Base-by-base conservation (phyloP, 1,140 invertebrate species). In the Battus philenor region DNA sequence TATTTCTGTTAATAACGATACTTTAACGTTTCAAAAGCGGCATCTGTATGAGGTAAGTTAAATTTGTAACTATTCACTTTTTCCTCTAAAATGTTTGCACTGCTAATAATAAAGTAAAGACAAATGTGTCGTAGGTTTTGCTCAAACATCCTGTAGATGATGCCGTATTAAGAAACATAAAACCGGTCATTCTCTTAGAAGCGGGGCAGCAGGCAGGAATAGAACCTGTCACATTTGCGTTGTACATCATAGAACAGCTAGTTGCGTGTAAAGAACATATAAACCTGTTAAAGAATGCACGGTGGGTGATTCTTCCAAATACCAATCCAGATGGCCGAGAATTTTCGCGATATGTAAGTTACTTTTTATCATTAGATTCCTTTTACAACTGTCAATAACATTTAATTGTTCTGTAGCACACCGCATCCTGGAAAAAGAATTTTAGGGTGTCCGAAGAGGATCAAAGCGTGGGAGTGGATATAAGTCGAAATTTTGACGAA, bases 241-340 rank as follows among this genome's bases (percentile, higher is more conserved):
- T 83, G 1, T 76, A 47, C 24, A 1, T 83, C 0, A 70, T 81
- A 16, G 69, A 81, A 18, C 76, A 81, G 20, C 50, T 83, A 13
- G 57, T 76, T 1, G 73, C 68, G 5, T 83, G 79, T 36, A 15
- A 51, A 4, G 77, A 84, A 16, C 50, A 74, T 10, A 46, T 50
- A 0, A 45, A 68, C 0, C 67, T 79, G 69, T 59, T 79, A 4
- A 39, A 52, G 0, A 63, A 65, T 1, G 60, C 54, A 1, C 46
- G 32, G n/a, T 84, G 79, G 79, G 64, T 84, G 7, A 57, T 84
- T 13, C 30, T 84, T 6, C 79, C 79, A 1, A 65, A 50, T 5
- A 67, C 64, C 0, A 84, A 84, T 41, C 79, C 79, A 4, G 79
- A 84, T 50, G 77, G 73, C 13, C 39, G 62, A 34, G 79, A 84